A percentile compares a stretch with the other conserved stretches of the same genome.
Evolutionary conservation across 2,797 vertebrate genomes (phyloP).

Genomic region (Eutrigla gurnardus): DNA sequence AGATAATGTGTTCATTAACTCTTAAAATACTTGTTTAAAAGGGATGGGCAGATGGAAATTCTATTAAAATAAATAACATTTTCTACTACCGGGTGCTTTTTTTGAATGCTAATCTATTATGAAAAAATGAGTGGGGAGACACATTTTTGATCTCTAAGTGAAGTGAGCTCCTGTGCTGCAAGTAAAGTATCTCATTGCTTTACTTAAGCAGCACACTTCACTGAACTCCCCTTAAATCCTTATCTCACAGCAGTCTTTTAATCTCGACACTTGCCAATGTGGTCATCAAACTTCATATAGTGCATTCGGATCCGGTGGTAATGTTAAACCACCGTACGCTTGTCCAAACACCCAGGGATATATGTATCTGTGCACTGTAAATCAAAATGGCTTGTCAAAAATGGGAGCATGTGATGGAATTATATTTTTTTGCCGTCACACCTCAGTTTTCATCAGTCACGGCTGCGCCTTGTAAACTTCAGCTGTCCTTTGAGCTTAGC

Average conservation of each 20-base stretch:
- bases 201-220: conserved; percentile 11
- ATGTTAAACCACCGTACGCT: conserved; percentile 2
- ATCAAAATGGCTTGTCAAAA: conserved; percentile 9
- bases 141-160: conserved; percentile 17
- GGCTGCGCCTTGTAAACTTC: background rate
- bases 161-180: conserved; percentile 16
- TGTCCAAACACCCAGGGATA: background rate
- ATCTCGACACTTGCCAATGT: background rate
- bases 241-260: conserved; percentile 3
- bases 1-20: conserved; percentile 81
- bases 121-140: conserved; percentile 28
- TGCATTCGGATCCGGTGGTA: conserved; percentile 6
- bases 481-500: background rate
- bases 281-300: conserved; percentile 7
- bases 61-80: conserved; percentile 84
- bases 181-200: conserved; percentile 19
- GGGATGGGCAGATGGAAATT: conserved; percentile 76
- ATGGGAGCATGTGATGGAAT: conserved; percentile 4
- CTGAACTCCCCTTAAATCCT: conserved; percentile 12
- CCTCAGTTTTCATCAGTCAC: conserved; percentile 12
- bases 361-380: background rate
- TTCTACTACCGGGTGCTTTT: conserved; percentile 72
- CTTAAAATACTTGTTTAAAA: conserved; percentile 74
- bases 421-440: conserved; percentile 12
- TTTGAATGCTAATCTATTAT: conserved; percentile 59